Evolutionary conservation across 2,113 vertebrate species (phyloP).

Genomic region (Tinamus guttatus): DNA sequence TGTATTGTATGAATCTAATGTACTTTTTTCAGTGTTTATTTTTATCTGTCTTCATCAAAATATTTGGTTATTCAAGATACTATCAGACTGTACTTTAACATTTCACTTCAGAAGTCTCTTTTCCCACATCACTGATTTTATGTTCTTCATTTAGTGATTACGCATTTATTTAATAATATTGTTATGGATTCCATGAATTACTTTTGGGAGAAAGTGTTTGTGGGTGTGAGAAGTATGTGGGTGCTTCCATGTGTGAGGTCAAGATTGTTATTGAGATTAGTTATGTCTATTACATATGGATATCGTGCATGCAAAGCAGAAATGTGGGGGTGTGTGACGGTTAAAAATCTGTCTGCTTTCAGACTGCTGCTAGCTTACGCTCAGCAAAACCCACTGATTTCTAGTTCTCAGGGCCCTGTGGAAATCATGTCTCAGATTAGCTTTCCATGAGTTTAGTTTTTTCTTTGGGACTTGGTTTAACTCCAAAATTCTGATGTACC

Average conservation of each 20-base stretch:
- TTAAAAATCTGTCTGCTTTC: constrained; percentile 62
- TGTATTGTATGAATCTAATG: not conserved
- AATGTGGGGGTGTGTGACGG: constrained; percentile 62
- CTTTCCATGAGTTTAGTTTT: not conserved
- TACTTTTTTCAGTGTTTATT: not conserved
- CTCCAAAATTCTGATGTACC: not conserved
- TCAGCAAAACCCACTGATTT: constrained; percentile 33
- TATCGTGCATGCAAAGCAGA: constrained; percentile 27
- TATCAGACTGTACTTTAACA: not conserved
- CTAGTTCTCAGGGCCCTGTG: constrained; percentile 22
- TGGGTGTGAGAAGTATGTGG: constrained; percentile 70
- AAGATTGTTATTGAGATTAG: constrained; percentile 61
- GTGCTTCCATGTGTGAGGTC: constrained; percentile 57
- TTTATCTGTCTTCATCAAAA: not conserved
- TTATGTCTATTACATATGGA: constrained; percentile 20
- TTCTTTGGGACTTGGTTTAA: not conserved
- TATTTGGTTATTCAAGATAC: not conserved
- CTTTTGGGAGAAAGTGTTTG: constrained; percentile 53
- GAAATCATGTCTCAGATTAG: not conserved
- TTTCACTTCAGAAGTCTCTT: not conserved
- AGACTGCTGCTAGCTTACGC: not conserved
- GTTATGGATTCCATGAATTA: constrained; percentile 1
- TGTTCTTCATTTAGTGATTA: not conserved
- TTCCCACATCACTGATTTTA: not conserved
- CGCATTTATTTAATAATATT: constrained; percentile 5